These are phyloP conservation scores for Sebastes dallii DNA, from an alignment of 2,797 vertebrate species.

Conservation along the genomic window DNA sequence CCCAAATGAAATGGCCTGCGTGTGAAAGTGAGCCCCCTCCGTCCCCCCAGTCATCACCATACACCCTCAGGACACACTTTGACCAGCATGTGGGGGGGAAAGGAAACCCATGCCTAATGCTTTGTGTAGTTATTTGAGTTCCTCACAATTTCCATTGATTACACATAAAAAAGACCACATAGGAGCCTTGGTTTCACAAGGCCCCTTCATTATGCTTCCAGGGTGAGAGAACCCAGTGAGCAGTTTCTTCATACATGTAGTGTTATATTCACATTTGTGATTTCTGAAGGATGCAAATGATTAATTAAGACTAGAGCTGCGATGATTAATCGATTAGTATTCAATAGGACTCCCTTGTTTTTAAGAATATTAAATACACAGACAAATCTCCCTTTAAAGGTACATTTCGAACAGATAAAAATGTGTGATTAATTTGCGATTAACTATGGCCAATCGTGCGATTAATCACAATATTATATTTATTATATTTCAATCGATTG, in stretches of 20 bases:
- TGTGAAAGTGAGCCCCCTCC: constrained; percentile 55
- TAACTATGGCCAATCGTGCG: no score
- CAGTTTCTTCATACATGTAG: not conserved
- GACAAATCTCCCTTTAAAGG: no score
- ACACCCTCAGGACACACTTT: constrained; percentile 71
- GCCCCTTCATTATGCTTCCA: constrained; percentile 45
- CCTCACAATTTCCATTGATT: constrained; percentile 76
- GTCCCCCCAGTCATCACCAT: constrained; percentile 34
- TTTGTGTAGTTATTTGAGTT: constrained; percentile 64
- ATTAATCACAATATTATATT: no score
- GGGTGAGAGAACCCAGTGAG: constrained; percentile 11
- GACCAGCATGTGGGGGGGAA: constrained; percentile 29
- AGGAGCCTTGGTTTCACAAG: constrained; percentile 45
- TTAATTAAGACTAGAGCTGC: not conserved
- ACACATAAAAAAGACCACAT: constrained; percentile 72
- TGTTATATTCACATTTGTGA: not conserved
- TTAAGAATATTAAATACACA: no score
- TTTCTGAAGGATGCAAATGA: not conserved
- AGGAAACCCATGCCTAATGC: constrained; percentile 42
- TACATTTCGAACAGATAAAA: no score
- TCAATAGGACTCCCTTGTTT: no score
- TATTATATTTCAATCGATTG: no score
- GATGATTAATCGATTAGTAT: no score
- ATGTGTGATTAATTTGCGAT: no score
- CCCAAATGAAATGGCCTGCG: constrained; percentile 57